phyloP scores from a whole-genome alignment of 2,113 vertebrate species.

The Rhipidura dahli region DNA sequence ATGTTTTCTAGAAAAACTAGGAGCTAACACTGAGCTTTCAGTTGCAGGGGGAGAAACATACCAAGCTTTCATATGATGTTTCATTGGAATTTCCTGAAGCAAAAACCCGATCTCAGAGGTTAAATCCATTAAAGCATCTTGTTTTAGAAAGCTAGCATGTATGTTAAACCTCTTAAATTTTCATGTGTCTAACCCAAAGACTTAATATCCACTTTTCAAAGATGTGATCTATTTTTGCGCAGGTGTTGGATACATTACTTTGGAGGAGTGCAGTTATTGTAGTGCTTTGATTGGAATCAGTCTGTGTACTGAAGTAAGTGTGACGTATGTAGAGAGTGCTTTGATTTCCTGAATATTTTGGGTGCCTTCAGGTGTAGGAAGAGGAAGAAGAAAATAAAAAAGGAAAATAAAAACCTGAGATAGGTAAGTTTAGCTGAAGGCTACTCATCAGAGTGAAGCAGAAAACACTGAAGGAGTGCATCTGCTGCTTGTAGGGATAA shows the following conservation, averaged over 20 bases:
- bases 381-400: background rate
- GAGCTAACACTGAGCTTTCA: background rate
- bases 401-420: background rate
- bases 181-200: background rate
- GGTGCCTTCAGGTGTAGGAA: background rate
- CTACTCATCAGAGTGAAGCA: background rate
- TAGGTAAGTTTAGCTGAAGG: background rate
- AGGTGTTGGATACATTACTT: background rate
- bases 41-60: background rate
- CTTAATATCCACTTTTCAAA: background rate
- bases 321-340: background rate
- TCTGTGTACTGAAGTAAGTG: background rate
- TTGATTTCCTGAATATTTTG: background rate
- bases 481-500: background rate
- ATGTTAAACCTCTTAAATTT: background rate
- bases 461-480: background rate
- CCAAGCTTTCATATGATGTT: background rate
- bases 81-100: background rate
- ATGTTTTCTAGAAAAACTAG: background rate
- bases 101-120: background rate
- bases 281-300: background rate
- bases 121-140: background rate
- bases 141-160: background rate
- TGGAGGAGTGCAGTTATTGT: background rate
- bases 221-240: background rate